Conservation (phyloP, 2,113 vertebrate species). For the Nothocercus nigrocapillus region DNA sequence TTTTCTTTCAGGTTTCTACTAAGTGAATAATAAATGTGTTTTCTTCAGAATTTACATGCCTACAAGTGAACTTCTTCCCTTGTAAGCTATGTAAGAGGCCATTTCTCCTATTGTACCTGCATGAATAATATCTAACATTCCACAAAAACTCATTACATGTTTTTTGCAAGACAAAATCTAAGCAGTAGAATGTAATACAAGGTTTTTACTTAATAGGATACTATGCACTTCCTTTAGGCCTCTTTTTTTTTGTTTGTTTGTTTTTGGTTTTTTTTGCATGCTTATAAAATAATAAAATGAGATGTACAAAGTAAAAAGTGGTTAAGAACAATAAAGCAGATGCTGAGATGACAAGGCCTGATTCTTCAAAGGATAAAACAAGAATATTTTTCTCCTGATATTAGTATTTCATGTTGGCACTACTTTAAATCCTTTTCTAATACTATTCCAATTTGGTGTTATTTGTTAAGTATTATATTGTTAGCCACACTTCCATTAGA, state of each 20-base stretch:
- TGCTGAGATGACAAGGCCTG: not conserved
- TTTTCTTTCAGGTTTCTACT: conserved; percentile 42
- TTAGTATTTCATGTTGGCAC: not conserved
- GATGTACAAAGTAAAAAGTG: conserved; percentile 6
- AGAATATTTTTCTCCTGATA: not conserved
- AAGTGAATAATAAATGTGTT: conserved; percentile 62
- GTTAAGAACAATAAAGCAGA: not conserved
- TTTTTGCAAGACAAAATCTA: conserved; percentile 7
- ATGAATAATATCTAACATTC: conserved; percentile 45
- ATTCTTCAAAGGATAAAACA: conserved; percentile 7
- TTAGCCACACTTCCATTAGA: not conserved
- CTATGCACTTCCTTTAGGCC: not conserved
- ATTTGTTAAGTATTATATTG: conserved; percentile 13
- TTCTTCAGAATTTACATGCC: conserved; percentile 52
- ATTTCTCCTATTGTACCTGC: conserved; percentile 43
- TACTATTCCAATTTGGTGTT: not conserved
- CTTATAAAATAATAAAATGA: conserved; percentile 21
- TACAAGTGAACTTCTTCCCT: conserved; percentile 33
- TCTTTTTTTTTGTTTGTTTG: conserved; percentile 29
- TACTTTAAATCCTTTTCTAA: conserved; percentile 3
- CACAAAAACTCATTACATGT: conserved; percentile 30
- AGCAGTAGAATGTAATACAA: conserved; percentile 16
- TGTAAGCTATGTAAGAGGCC: conserved; percentile 17
- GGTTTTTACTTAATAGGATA: conserved; percentile 20
- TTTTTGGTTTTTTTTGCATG: conserved; percentile 3